Evolutionary conservation across 2,888 invertebrate genomes (phyloP), one percentile per base, ranked within the genome.

Genomic region (Dyspetes luteomarginatus): DNA sequence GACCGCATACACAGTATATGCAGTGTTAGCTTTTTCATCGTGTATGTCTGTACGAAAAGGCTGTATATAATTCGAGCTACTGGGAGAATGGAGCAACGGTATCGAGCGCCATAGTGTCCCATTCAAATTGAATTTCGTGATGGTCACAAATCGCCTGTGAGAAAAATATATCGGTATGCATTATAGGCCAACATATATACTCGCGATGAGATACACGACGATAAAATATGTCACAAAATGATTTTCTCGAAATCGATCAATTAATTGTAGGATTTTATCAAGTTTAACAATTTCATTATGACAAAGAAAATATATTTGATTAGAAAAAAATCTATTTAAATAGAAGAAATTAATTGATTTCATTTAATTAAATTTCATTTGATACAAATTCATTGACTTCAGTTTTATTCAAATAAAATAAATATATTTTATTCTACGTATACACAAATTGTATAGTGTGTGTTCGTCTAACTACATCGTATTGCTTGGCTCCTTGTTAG

Each of bases 111-210:
- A 22, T 45, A 30, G 67, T 45, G 64, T 62, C 58, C 68, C 68
- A 77, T 81, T 81, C 68, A 81, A 81, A 81, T 81, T 81, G 73
- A 81, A 73, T 81, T 81, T 73, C 76, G 36, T 60, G 48, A 73
- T 68, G 58, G 68, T 72, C 41, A 15, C 45, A 41, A 22, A 15
- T 58, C 43, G 15, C 15, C 22, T 24, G 52, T n/a, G 41, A 26
- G 68, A 68, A 41, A 55, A 67, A 67, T 65, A n/a, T 67, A 26
- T 26, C 4, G n/a, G 48, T 15, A 48, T 17, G n/a, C 7, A 48
- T 17, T 36, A 36, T 2, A 12, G 36, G 12, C 36, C 36, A 9
- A 36, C 36, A 36, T 12, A n/a, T n/a, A n/a, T n/a, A n/a, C n/a
- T n/a, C n/a, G n/a, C n/a, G n/a, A n/a, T n/a, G n/a, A n/a, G n/a